Evolutionary conservation across 2,113 vertebrate genomes (phyloP), one percentile per base, ranked within the genome.

Genomic region (Kryptolebias marmoratus): DNA sequence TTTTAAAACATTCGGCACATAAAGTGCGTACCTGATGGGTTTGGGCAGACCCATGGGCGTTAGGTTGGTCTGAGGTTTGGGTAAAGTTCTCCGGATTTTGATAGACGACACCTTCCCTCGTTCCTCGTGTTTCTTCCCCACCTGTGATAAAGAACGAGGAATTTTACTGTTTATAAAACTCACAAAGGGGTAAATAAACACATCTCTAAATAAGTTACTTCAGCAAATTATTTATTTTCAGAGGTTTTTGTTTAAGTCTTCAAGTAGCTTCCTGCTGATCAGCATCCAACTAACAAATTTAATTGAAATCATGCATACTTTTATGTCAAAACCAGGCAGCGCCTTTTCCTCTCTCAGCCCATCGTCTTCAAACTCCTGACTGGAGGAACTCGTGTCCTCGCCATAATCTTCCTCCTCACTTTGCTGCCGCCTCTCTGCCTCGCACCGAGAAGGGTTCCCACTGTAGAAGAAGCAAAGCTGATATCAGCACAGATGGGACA

Each of bases 1-100:
- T 11, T 32, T 22, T 22, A 22, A 22, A 22, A 22, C 22, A 22
- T 22, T 22, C 22, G 22, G 22, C 22, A 22, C 22, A 22, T 22
- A 22, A 22, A 22, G 22, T 22, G 42, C 59, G 65, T 80, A 96
- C 96, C 96, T 94, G 90, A 96, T 65, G 10, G 93, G 89, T 75
- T 94, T 95, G 72, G 96, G 96, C 44, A 97, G 93, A 15, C 96
- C 96, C 95, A 97, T 96, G 1, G 96, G 96, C 0, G 96, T 97
- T 49, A 97, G 94, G 82, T 95, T 96, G 80, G 90, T 90, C 61
- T 94, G 95, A 48, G 94, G 87, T 84, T 94, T 94, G 32, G 89
- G 92, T 5, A 94, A 90, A 4, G 94, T 92, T 85, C 90, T 96
- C 27, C 95, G 92, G 77, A 97, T 97, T 79, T 94, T 89, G 74